Conservation (phyloP, 2,797 vertebrate genomes). For the Chelidonichthys spinosus region DNA sequence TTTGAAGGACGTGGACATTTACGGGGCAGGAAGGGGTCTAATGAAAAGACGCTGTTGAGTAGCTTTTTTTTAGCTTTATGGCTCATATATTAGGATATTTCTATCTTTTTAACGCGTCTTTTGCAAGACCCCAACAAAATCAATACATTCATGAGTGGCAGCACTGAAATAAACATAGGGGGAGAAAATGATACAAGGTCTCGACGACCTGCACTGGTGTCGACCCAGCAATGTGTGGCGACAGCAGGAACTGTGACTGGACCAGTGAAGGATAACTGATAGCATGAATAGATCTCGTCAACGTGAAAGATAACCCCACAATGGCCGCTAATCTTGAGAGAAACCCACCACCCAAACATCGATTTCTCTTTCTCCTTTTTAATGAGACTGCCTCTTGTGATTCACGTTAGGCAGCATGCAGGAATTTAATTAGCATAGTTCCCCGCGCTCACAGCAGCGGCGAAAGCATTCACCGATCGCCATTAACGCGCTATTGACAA, state of each 20-base stretch:
- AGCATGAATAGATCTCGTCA: slow-evolving; percentile 47
- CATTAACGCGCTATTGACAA: slow-evolving; percentile 63
- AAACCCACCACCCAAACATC: slow-evolving; percentile 62
- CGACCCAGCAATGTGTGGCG: slow-evolving; percentile 28
- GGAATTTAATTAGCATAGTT: slow-evolving; percentile 74
- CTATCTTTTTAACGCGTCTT: not conserved
- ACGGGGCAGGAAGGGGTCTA: not conserved
- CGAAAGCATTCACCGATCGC: slow-evolving; percentile 50
- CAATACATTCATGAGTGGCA: not conserved
- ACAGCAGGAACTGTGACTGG: slow-evolving; percentile 44
- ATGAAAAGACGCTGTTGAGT: not conserved
- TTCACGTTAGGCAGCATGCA: slow-evolving; percentile 69
- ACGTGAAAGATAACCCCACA: slow-evolving; percentile 57
- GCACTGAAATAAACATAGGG: not conserved
- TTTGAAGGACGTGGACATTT: not conserved
- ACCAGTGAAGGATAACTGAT: slow-evolving; percentile 42
- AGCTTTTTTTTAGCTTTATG: not conserved
- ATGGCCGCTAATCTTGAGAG: slow-evolving; percentile 66
- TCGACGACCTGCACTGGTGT: slow-evolving; percentile 36
- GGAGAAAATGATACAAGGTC: slow-evolving; percentile 7
- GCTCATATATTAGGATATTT: not conserved
- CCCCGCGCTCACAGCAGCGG: slow-evolving; percentile 47
- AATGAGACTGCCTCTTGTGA: slow-evolving; percentile 80
- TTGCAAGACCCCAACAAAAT: not conserved
- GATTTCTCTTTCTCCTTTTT: slow-evolving; percentile 75